These are phyloP conservation scores for Adelosebastes latens DNA, from an alignment of 2,797 vertebrate genomes.

Conservation along the genomic window DNA sequence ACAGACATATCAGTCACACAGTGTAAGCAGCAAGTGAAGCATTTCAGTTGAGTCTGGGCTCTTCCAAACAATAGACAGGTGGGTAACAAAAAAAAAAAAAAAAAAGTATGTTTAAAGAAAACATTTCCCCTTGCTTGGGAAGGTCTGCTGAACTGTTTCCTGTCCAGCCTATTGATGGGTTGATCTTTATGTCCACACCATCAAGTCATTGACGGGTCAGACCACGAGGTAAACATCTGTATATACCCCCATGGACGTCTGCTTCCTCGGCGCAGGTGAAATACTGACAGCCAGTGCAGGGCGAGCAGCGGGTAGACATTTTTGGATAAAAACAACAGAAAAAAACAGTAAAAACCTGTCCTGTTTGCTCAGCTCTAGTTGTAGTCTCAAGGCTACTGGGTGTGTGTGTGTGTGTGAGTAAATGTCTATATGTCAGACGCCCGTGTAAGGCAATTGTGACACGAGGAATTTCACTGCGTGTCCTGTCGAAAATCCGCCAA, in stretches of 20 bases:
- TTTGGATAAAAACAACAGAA: constrained; percentile 18
- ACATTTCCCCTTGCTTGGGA: background rate
- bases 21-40: constrained; percentile 19
- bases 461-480: constrained; percentile 42
- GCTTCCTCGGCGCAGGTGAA: background rate
- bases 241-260: background rate
- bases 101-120: background rate
- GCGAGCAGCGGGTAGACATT: constrained; percentile 15
- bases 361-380: constrained; percentile 34
- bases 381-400: constrained; percentile 34
- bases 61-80: background rate
- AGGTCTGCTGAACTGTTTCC: background rate
- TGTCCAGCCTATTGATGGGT: background rate
- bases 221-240: constrained; percentile 18
- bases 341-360: constrained; percentile 19
- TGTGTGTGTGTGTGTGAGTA: constrained; percentile 1
- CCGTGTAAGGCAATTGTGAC: constrained; percentile 33
- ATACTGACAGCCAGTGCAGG: background rate
- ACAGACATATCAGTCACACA: constrained; percentile 17
- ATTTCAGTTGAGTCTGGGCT: background rate
- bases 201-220: background rate
- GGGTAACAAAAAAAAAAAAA: background rate
- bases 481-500: constrained; percentile 47
- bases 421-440: constrained; percentile 40
- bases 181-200: background rate